phyloP scores from a whole-genome alignment of 2,888 invertebrate species.

The Napeogenes sylphis region DNA sequence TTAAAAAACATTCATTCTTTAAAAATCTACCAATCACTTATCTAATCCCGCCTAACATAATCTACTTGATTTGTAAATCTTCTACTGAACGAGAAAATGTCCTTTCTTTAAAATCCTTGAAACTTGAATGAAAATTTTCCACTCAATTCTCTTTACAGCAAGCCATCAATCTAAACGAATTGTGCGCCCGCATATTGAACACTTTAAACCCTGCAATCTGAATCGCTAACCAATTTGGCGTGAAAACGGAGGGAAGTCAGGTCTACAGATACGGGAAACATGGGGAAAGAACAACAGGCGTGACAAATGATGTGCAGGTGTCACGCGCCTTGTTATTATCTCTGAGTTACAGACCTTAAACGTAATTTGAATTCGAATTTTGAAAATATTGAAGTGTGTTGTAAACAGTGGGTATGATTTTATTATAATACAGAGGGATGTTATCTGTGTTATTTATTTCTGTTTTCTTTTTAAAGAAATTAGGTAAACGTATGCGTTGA shows the following conservation, averaged over 20 bases:
- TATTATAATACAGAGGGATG: not conserved
- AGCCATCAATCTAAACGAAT: slow-evolving; percentile 40
- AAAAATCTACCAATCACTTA: too few species aligned
- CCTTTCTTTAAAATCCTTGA: slow-evolving; percentile 17
- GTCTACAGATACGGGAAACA: slow-evolving; percentile 48
- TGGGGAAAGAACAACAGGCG: slow-evolving; percentile 46
- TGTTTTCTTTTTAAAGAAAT: too few species aligned
- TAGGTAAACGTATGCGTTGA: too few species aligned
- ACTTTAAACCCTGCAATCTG: slow-evolving; percentile 34
- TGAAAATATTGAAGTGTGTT: not conserved
- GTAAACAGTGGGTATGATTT: not conserved
- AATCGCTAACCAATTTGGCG: slow-evolving; percentile 54
- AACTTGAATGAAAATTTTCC: slow-evolving; percentile 27
- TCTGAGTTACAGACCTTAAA: slow-evolving; percentile 19
- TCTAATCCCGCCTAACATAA: not conserved
- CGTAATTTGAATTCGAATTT: not conserved
- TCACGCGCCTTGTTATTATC: slow-evolving; percentile 52
- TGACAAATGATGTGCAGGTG: slow-evolving; percentile 74
- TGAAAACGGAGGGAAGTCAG: slow-evolving; percentile 48
- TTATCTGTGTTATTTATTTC: too few species aligned
- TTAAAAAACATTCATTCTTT: too few species aligned
- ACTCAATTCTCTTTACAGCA: slow-evolving; percentile 26
- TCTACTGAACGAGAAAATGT: slow-evolving; percentile 12
- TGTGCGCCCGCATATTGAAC: slow-evolving; percentile 34
- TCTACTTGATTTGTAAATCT: slow-evolving; percentile 4